These are phyloP conservation scores for Hoplostethus atlanticus DNA, from an alignment of 2,797 vertebrate genomes.

Conservation along the genomic window DNA sequence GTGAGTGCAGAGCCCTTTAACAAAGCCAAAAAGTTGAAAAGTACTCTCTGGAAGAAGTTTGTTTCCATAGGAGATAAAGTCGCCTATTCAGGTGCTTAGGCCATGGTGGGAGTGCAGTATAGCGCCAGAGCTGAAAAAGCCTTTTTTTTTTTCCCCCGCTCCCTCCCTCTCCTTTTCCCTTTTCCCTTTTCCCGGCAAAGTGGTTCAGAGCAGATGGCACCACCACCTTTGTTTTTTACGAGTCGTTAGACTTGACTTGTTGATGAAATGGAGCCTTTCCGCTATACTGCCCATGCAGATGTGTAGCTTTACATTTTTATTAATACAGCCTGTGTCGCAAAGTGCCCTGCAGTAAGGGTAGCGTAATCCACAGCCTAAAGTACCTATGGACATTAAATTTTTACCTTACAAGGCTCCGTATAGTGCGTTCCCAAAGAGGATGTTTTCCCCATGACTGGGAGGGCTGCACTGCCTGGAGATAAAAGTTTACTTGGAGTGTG, in stretches of 20 bases:
- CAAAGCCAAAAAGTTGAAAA: constrained; percentile 22
- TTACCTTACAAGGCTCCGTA: constrained; percentile 14
- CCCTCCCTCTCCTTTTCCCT: constrained; percentile 29
- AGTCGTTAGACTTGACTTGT: constrained; percentile 87
- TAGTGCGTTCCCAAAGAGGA: neutral
- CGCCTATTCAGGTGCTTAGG: constrained; percentile 50
- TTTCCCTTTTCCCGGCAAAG: constrained; percentile 65
- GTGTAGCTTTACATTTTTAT: constrained; percentile 66
- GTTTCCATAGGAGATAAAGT: constrained; percentile 68
- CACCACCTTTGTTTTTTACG: constrained; percentile 83
- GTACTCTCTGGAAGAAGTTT: constrained; percentile 43
- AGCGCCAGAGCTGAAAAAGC: constrained; percentile 57
- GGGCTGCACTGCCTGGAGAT: neutral
- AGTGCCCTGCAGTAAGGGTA: constrained; percentile 31
- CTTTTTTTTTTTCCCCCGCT: constrained; percentile 10
- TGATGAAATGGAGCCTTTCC: constrained; percentile 86
- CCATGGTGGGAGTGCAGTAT: constrained; percentile 50
- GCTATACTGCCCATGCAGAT: constrained; percentile 80
- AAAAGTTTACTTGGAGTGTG: constrained; percentile 17
- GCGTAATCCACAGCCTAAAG: constrained; percentile 13
- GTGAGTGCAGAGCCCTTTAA: constrained; percentile 49
- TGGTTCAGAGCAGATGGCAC: constrained; percentile 84
- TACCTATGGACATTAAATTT: constrained; percentile 21
- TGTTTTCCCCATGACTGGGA: constrained; percentile 26
- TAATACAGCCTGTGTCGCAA: constrained; percentile 49